Conservation (phyloP, 2,113 vertebrate species). For the Neofelis nebulosa region DNA sequence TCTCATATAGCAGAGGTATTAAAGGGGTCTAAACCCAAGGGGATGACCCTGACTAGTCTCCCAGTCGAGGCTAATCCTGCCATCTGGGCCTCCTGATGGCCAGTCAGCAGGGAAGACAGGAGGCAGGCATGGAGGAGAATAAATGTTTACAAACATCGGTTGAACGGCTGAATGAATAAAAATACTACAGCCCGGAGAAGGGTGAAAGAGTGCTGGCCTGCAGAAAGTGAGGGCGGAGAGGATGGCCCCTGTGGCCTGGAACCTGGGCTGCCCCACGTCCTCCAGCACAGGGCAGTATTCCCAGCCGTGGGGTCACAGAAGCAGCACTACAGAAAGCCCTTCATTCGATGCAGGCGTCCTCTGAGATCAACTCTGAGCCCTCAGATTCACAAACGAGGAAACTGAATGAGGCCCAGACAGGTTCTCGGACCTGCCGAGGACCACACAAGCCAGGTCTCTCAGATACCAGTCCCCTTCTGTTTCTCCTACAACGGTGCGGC, state of each 20-base stretch:
- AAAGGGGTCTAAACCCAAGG: background rate
- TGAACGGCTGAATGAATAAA: constrained; percentile 14
- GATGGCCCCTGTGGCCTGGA: background rate
- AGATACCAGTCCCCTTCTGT: background rate
- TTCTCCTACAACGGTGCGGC: background rate
- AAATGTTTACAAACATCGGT: constrained; percentile 30
- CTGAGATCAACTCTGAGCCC: background rate
- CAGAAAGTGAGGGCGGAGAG: background rate
- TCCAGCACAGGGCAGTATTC: background rate
- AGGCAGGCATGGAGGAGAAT: background rate
- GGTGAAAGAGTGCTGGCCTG: background rate
- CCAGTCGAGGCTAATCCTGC: constrained; percentile 27
- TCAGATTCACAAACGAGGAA: background rate
- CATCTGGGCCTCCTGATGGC: constrained; percentile 63
- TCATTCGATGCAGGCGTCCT: background rate
- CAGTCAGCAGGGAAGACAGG: constrained; percentile 44
- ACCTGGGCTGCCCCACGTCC: background rate
- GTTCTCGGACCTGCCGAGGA: background rate
- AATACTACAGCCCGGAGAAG: background rate
- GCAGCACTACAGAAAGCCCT: background rate
- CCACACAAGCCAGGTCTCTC: background rate
- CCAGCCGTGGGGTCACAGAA: background rate
- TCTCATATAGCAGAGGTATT: background rate
- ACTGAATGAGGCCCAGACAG: background rate
- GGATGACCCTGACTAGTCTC: background rate